phyloP scores from a whole-genome alignment of 1,140 invertebrate genomes.

The Ladona fulva region DNA sequence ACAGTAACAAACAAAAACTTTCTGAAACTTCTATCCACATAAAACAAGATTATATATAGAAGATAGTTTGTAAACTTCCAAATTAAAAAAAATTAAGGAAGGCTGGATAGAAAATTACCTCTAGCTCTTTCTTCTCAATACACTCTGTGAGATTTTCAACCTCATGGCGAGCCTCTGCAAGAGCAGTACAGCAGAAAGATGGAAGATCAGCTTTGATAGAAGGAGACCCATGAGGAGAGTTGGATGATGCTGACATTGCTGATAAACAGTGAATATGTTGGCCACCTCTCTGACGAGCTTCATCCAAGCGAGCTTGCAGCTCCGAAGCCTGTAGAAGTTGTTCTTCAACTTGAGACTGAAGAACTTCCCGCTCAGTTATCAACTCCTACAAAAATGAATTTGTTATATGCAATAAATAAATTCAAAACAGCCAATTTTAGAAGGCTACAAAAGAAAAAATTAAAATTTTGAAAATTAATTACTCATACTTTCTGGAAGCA shows the following conservation, averaged over 20 bases:
- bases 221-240: not conserved
- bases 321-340: conserved; percentile 68
- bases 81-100: too few species aligned
- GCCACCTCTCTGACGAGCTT: conserved; percentile 57
- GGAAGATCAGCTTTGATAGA: not conserved
- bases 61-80: too few species aligned
- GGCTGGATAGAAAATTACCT: not conserved
- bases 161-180: not conserved
- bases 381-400: conserved; percentile 59
- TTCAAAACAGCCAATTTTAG: too few species aligned
- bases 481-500: too few species aligned
- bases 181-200: not conserved
- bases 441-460: too few species aligned
- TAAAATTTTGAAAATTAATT: too few species aligned
- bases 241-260: not conserved
- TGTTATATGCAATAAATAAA: too few species aligned
- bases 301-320: conserved; percentile 65
- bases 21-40: too few species aligned
- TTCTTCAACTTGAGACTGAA: conserved; percentile 69
- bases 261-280: not conserved
- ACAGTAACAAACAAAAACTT: too few species aligned
- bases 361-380: conserved; percentile 63
- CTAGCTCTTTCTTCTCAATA: not conserved
- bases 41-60: too few species aligned
- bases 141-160: not conserved